Percentiles rank a stretch among this genome's conserved stretches.
Conservation (phyloP, 2,797 vertebrate genomes). For the Echiichthys vipera region DNA sequence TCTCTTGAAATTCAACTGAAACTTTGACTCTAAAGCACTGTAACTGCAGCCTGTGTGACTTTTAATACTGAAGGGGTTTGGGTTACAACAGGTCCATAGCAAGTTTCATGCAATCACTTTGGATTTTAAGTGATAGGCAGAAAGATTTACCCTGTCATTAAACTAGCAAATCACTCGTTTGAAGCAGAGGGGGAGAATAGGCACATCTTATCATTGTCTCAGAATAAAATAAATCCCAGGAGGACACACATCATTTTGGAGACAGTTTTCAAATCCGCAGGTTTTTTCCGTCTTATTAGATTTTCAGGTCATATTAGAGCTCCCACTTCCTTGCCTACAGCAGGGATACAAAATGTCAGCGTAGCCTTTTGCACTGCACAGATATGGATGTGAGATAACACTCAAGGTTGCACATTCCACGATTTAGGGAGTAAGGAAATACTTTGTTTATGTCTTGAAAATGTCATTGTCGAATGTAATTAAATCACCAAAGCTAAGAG, state of each 20-base stretch:
- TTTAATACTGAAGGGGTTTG: constrained; percentile 47
- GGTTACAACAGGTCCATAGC: constrained; percentile 44
- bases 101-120: constrained; percentile 53
- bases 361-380: constrained; percentile 33
- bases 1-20: constrained; percentile 27
- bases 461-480: constrained; percentile 54
- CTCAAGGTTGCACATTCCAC: constrained; percentile 27
- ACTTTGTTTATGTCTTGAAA: constrained; percentile 42
- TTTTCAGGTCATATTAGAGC: constrained; percentile 56
- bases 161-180: constrained; percentile 55
- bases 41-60: constrained; percentile 45
- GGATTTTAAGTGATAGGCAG: constrained; percentile 62
- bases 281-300: constrained; percentile 50
- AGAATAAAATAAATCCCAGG: constrained; percentile 54
- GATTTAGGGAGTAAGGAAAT: constrained; percentile 40
- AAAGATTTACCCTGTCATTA: constrained; percentile 49
- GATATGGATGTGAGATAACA: constrained; percentile 44
- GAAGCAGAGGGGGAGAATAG: constrained; percentile 51
- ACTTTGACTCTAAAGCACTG: constrained; percentile 48
- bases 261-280: constrained; percentile 40
- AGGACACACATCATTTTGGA: constrained; percentile 36
- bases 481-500: constrained; percentile 53
- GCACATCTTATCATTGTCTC: constrained; percentile 50
- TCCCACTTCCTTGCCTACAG: constrained; percentile 39
- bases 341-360: constrained; percentile 47